Base-by-base conservation (phyloP, 2,797 vertebrate genomes). In the Enteromius unitaeniatus region DNA sequence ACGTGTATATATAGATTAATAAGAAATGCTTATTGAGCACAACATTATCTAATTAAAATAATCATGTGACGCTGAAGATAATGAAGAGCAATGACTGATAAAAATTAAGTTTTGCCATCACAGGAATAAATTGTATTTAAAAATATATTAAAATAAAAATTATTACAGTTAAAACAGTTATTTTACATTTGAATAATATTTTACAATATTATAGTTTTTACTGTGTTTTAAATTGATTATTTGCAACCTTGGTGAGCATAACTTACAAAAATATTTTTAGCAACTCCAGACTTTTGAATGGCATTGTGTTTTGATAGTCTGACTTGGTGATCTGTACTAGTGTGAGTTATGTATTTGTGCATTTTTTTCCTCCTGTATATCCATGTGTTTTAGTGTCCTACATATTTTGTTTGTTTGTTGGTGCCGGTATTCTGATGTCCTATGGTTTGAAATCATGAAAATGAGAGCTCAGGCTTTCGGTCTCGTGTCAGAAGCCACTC, bases 401-500 rank as follows among this genome's bases (percentile, higher is more conserved):
- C 11, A 72, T 47, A 62, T 62, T 72, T 40, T 51, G 0, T 4
- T 14, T 74, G 58, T 74, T 64, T 75, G 28, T 58, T 62, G 42
- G 23, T 82, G 28, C 45, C 49, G 19, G 45, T 74, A 8, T 26
- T 75, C 45, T 53, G 60, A 26, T 42, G 49, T 37, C 10, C 15
- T 58, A 64, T 78, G 58, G 58, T 34, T 65, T 81, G 15, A 49
- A 49, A 11, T 74, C 17, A 26, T 45, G 21, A 34, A 51, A 82
- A 21, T 55, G 34, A 76, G 17, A 55, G 26, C 31, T n/a, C 67
- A 42, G 64, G 49, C 64, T 77, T 77, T 58, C 13, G 9, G 47
- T 67, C 47, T n/a, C 19, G 3, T 68, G 28, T 79, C 78, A 69
- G 64, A 79, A 79, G 64, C 74, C 13, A 42, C 40, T 83, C n/a